These are phyloP conservation scores for Trogon surrucura DNA, from an alignment of 2,113 vertebrate species.

Conservation along the genomic window DNA sequence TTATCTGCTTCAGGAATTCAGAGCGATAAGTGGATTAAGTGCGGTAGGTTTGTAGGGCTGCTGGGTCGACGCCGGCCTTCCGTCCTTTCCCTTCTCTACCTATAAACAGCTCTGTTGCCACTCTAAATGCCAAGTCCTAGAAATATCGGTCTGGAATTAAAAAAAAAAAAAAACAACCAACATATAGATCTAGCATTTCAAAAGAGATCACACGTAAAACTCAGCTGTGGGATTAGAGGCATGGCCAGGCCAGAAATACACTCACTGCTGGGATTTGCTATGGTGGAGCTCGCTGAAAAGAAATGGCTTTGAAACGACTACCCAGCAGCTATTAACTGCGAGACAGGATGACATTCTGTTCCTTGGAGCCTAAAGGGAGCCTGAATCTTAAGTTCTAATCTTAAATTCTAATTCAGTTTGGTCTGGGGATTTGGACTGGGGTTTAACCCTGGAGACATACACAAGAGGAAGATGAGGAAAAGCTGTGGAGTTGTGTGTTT, in stretches of 20 bases:
- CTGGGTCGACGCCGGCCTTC: constrained; percentile 36
- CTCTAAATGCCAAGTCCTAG: constrained; percentile 47
- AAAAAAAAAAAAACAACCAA: background rate
- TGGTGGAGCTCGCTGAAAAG: constrained; percentile 58
- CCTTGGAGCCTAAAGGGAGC: constrained; percentile 52
- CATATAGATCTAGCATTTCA: constrained; percentile 50
- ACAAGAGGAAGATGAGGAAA: constrained; percentile 13
- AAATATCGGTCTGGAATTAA: constrained; percentile 23
- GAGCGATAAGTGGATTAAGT: constrained; percentile 54
- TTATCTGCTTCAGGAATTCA: constrained; percentile 68
- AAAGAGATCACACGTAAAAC: constrained; percentile 46
- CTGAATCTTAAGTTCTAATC: constrained; percentile 41
- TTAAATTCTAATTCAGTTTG: constrained; percentile 63
- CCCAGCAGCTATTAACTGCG: constrained; percentile 54
- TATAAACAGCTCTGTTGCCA: constrained; percentile 37
- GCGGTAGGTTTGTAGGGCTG: constrained; percentile 29
- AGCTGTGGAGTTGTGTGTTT: background rate
- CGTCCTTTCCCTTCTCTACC: constrained; percentile 6
- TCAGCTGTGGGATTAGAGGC: constrained; percentile 57
- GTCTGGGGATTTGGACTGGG: constrained; percentile 45
- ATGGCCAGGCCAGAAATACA: constrained; percentile 53
- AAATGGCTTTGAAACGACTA: constrained; percentile 69
- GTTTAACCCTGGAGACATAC: constrained; percentile 44
- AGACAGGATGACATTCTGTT: constrained; percentile 63
- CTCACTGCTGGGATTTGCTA: constrained; percentile 67